Evolutionary conservation across 1,140 invertebrate genomes (phyloP).

Genomic region (Reticulitermes speratus): DNA sequence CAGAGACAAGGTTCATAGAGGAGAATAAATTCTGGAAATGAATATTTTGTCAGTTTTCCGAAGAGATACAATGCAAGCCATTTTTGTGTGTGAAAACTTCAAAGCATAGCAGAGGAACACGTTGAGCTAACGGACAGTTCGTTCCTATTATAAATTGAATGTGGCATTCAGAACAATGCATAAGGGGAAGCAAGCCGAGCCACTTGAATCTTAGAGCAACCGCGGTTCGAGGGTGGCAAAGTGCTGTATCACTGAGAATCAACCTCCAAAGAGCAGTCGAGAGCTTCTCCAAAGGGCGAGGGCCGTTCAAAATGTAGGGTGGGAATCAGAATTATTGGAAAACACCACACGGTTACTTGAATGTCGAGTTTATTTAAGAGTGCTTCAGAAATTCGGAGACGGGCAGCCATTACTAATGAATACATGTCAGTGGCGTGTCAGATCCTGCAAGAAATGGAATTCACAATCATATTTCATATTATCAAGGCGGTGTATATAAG

Average conservation of each 20-base stretch:
- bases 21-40: no score
- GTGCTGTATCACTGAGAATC: conserved; percentile 17
- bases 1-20: no score
- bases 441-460: no score
- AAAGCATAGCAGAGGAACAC: no score
- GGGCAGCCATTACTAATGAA: neutral
- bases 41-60: no score
- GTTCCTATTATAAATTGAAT: neutral
- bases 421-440: neutral
- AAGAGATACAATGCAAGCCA: no score
- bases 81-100: no score
- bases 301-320: neutral
- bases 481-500: no score
- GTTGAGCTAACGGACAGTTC: neutral
- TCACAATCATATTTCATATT: no score
- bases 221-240: neutral
- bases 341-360: conserved; percentile 15
- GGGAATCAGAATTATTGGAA: conserved; percentile 15
- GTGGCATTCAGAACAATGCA: neutral
- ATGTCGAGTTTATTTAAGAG: neutral
- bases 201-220: neutral
- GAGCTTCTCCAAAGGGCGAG: neutral
- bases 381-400: conserved; percentile 1
- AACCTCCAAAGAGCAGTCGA: conserved; percentile 8
- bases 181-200: neutral